Base-by-base conservation (phyloP, 2,113 vertebrate species). In the Lasiurus borealis region DNA sequence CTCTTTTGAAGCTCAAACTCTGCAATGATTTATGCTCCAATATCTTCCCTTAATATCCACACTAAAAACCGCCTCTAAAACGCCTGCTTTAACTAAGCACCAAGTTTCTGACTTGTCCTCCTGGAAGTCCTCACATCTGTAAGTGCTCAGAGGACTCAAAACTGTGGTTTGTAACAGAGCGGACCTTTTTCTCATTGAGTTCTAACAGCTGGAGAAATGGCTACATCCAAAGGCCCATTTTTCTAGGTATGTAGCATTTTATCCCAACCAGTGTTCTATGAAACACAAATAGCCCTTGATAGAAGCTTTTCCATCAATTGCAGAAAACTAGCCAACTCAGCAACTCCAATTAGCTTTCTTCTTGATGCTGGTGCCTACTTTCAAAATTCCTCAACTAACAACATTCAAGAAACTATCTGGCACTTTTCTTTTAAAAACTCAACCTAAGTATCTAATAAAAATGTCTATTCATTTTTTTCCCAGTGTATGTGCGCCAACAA, bases 301-400 rank as follows among this genome's bases (percentile, higher is more conserved):
- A 82, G 84, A 91, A 64, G 80, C 13, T 80, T 77, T 57, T 68
- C 72, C 5, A 21, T 90, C 84, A n/a, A 11, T 21, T 90, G n/a
- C 94, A 75, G 80, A 73, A 94, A 68, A 89, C 31, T 6, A 52
- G 78, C 25, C 36, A n/a, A 54, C 64, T 93, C 72, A 91, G 83
- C 75, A 78, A 71, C 16, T 59, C 1, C 59, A 80, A 94, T 86
- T 82, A 84, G 69, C 59, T 95, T 81, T 86, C 54, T 90, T 95
- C 85, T 50, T 91, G 36, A 76, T 71, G 75, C 75, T 8, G 68
- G 48, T 78, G 36, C 78, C 62, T 89, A 86, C 80, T 88, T 92
- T 59, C 34, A 90, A 95, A 83, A 72, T 64, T 8, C 62, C 34
- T 88, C 73, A 80, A 62, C 23, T 75, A 93, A 77, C 6, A 80